phyloP scores from a whole-genome alignment of 2,113 vertebrate genomes.

The Phycodurus eques region DNA sequence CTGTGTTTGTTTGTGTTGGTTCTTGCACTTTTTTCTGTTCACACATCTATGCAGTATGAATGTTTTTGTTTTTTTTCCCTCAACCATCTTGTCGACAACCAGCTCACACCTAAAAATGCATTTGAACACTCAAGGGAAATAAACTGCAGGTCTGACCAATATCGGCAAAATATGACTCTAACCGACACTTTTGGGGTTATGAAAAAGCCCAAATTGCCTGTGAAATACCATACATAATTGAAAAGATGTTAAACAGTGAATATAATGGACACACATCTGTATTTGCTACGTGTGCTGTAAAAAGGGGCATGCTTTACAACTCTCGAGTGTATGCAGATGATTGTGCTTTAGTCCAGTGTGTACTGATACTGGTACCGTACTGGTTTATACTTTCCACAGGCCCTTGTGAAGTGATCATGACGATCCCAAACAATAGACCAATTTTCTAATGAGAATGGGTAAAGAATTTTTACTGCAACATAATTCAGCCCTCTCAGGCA shows the following conservation, averaged over 20 bases:
- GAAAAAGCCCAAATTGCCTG: constrained; percentile 54
- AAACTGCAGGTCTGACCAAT: constrained; percentile 64
- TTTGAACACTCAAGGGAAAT: constrained; percentile 75
- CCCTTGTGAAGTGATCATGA: background rate
- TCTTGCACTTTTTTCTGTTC: constrained; percentile 22
- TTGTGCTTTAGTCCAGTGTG: background rate
- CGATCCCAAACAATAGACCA: background rate
- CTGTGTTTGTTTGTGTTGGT: constrained; percentile 36
- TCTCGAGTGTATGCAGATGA: background rate
- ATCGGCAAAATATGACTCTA: constrained; percentile 51
- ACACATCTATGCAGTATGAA: constrained; percentile 34
- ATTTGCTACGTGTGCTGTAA: background rate
- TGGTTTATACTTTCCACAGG: background rate
- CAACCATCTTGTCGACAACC: constrained; percentile 35
- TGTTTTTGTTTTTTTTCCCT: constrained; percentile 18
- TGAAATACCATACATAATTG: constrained; percentile 36
- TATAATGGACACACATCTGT: constrained; percentile 14
- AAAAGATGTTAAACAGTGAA: constrained; percentile 30
- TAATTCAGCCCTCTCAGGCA: background rate
- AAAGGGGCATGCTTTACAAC: background rate
- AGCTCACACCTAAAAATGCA: constrained; percentile 69
- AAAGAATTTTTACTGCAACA: background rate
- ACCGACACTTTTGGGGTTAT: constrained; percentile 26
- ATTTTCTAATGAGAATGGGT: too few relatives aligned
- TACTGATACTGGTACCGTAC: background rate